phyloP scores from a whole-genome alignment of 2,888 invertebrate species.

The Orthosia gothica region DNA sequence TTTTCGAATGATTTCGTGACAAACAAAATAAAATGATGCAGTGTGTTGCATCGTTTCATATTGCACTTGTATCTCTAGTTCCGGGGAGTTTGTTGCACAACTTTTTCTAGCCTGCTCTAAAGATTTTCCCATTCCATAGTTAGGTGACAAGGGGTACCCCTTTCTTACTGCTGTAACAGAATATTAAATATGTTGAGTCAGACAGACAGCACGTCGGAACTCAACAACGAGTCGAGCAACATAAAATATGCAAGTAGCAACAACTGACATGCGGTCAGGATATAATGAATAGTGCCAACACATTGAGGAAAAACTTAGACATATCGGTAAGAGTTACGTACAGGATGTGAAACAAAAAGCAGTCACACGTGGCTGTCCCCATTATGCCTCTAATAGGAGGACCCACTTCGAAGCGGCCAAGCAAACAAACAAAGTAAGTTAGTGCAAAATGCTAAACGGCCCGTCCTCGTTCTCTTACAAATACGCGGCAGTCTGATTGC shows the following conservation, averaged over 20 bases:
- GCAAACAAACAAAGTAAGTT: conserved; percentile 70
- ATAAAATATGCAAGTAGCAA: conserved; percentile 38
- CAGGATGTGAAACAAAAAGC: conserved; percentile 31
- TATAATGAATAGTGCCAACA: conserved; percentile 31
- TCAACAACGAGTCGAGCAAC: conserved; percentile 19
- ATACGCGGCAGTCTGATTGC: conserved; percentile 65
- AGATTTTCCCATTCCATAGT: conserved; percentile 8
- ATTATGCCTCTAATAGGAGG: conserved; percentile 59
- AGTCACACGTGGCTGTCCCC: conserved; percentile 47
- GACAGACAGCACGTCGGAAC: conserved; percentile 44
- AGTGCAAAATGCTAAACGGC: conserved; percentile 75
- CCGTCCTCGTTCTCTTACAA: conserved; percentile 72
- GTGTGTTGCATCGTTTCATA: conserved; percentile 10
- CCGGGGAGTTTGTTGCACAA: conserved; percentile 5
- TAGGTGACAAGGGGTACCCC: conserved; percentile 11
- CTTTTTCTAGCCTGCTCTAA: not conserved
- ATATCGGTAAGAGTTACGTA: conserved; percentile 18
- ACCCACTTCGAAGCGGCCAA: conserved; percentile 60
- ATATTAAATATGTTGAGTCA: conserved; percentile 38
- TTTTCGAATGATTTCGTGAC: conserved; percentile 63
- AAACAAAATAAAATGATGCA: conserved; percentile 52
- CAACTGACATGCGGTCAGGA: conserved; percentile 22
- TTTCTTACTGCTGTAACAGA: conserved; percentile 11
- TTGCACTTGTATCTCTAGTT: not conserved
- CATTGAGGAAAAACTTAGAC: conserved; percentile 46